phyloP scores from a whole-genome alignment of 1,140 invertebrate species.

The Macrobrachium rosenbergii region DNA sequence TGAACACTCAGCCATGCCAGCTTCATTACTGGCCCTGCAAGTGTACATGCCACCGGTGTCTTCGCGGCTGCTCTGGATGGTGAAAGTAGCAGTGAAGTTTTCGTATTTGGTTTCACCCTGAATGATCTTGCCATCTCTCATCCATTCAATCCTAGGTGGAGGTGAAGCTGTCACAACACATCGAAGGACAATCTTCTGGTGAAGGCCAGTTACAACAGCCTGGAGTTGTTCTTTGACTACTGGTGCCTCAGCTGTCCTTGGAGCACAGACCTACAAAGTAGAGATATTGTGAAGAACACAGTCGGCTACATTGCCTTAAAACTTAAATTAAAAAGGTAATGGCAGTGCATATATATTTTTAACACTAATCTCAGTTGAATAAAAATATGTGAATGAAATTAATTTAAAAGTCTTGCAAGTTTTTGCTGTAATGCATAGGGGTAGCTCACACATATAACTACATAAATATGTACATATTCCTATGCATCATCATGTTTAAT shows the following conservation, averaged over 20 bases:
- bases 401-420: no score
- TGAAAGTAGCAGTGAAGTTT: slow-evolving; percentile 81
- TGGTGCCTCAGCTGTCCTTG: slow-evolving; percentile 74
- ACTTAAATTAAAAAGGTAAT: no score
- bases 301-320: no score
- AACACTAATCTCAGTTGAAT: no score
- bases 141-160: slow-evolving; percentile 87
- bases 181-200: slow-evolving; percentile 77
- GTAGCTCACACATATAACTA: no score
- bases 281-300: slow-evolving; percentile 68
- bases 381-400: no score
- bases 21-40: slow-evolving; percentile 78
- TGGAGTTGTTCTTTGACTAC: slow-evolving; percentile 77
- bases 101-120: slow-evolving; percentile 77
- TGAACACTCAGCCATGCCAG: slow-evolving; percentile 80
- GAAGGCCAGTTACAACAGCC: slow-evolving; percentile 74
- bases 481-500: no score
- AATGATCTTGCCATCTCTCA: slow-evolving; percentile 71
- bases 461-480: no score
- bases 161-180: slow-evolving; percentile 87
- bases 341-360: no score
- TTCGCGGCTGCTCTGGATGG: slow-evolving; percentile 78
- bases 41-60: slow-evolving; percentile 79
- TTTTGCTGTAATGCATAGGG: no score
- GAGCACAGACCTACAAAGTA: slow-evolving; percentile 74